Evolutionary conservation across 2,888 invertebrate species (phyloP), one percentile per base, ranked within the genome.

Genomic region (Peribatodes rhomboidaria): DNA sequence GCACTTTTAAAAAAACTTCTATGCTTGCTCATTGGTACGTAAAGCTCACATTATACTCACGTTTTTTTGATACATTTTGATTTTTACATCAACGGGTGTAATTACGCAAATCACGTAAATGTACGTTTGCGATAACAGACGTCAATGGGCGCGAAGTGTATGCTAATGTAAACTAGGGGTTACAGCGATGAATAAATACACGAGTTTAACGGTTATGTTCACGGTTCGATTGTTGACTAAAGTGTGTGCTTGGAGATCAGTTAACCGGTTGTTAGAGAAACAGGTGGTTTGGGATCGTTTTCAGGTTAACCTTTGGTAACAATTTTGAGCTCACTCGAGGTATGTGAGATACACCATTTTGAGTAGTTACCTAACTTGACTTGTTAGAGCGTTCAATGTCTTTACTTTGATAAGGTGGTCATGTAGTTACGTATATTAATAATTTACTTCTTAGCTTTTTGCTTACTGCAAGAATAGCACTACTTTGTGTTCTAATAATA

Each of bases 41-140:
- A n/a, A n/a, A n/a, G n/a, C n/a, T n/a, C n/a, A n/a, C n/a, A n/a
- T n/a, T n/a, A n/a, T n/a, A n/a, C n/a, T n/a, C n/a, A n/a, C n/a
- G n/a, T n/a, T n/a, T n/a, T n/a, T n/a, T n/a, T n/a, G n/a, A 11
- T 52, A 31, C n/a, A 16, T 14, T 69, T 76, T 68, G 18, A 20
- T 58, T 68, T 70, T 61, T 79, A 78, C 83, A 83, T 84, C 85
- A 81, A 78, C 69, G 75, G 27, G 50, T 57, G 69, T 70, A 78
- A 86, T 88, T 87, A 88, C 78, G 80, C 79, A 80, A 88, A 85
- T 87, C 85, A 80, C 84, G 83, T 89, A 88, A 89, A 88, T 81
- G 75, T 77, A 87, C 73, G 78, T 78, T 79, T 81, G 82, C 77
- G 78, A 74, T 78, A 81, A 79, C 52, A 52, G 9, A 52, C 56